A percentile compares a stretch with the other conserved stretches of the same genome.
Conservation (phyloP, 1,140 invertebrate species). For the Cyclina sinensis region DNA sequence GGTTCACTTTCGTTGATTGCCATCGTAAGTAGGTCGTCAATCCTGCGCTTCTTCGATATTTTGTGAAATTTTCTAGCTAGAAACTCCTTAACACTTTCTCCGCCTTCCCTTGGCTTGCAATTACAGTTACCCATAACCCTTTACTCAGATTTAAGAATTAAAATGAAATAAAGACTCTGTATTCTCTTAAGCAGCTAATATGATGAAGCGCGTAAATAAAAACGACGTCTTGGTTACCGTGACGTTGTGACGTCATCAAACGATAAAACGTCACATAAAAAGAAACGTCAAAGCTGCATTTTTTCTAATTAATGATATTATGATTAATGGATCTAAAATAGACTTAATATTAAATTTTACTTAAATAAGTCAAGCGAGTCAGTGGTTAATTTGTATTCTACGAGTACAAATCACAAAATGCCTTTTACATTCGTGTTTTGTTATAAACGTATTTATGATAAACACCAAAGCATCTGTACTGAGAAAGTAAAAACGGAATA, state of each 20-base stretch:
- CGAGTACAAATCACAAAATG: too few species aligned
- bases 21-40: background rate
- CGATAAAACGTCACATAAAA: too few species aligned
- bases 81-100: background rate
- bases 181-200: background rate
- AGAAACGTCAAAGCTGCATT: too few species aligned
- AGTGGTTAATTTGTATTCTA: too few species aligned
- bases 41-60: background rate
- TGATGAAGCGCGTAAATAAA: background rate
- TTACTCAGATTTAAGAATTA: background rate
- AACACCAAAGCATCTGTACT: too few species aligned
- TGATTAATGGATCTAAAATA: too few species aligned
- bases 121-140: background rate
- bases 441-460: too few species aligned
- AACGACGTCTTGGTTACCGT: background rate
- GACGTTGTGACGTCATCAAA: background rate
- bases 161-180: background rate
- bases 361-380: too few species aligned
- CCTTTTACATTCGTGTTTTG: too few species aligned
- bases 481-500: too few species aligned
- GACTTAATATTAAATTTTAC: too few species aligned
- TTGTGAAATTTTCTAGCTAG: background rate
- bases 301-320: too few species aligned
- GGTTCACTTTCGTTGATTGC: background rate
- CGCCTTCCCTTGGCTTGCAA: background rate